Base-by-base conservation (phyloP, 1,140 invertebrate species). In the Trissolcus basalis region DNA sequence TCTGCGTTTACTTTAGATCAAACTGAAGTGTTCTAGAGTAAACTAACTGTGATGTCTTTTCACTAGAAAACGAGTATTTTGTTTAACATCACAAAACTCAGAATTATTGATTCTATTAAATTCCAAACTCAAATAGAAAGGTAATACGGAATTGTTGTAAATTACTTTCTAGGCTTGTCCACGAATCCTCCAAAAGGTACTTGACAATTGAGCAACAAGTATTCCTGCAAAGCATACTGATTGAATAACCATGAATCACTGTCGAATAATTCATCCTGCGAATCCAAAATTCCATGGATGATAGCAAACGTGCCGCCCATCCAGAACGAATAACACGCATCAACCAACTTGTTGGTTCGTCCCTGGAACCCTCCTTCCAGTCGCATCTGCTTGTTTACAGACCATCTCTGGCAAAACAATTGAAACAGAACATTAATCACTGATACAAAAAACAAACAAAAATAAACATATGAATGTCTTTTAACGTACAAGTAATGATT, bases 291-390 rank as follows among this genome's bases (percentile, higher is more conserved):
- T 36, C 89, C 88, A 72, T 94, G 90, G 6, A 96, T 90, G 27
- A 93, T 89, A 39, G 96, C 95, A 85, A 99, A 96, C 36, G 93
- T 91, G 32, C 94, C 97, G 19, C 96, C 97, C 89, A 98, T 96
- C 98, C 98, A 99, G 90, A 99, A 99, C 2, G 96, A 98, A 86
- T 99, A 99, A 89, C 98, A 99, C 6, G 95, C 95, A 90, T 99
- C 98, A 0, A 99, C 98, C 55, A 99, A 88, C 90, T 99, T 99
- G 87, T 99, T 99, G 4, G 98, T 98, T 81, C 98, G 90, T 0
- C 97, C 97, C 90, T 96, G 95, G 82, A 98, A 98, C 14, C 96
- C 96, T 12, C 96, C 97, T 88, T 98, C 97, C 67, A 94, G 90
- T 71, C 90, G 89, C 95, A 97, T 97, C 88, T 98, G 96, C 65